Evolutionary conservation across 1,140 invertebrate species (phyloP), one percentile per base, ranked within the genome.

Genomic region (Colletes latitarsis): DNA sequence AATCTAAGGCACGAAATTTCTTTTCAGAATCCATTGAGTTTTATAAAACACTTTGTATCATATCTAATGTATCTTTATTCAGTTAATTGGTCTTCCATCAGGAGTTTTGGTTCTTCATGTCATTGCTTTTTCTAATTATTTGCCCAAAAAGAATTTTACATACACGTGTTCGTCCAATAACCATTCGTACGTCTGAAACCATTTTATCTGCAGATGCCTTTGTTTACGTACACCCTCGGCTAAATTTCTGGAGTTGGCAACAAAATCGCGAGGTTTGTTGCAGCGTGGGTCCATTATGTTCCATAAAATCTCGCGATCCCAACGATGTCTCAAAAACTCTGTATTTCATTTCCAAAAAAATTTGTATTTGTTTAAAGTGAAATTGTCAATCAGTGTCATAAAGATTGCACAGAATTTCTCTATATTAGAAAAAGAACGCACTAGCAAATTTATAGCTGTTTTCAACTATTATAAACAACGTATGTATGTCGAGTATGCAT

Each of bases 131-230:
- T 30, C 30, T 30, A 30, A 30, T 30, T 30, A 30, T 30, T 30
- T 2, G 2, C 30, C 30, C 30, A 30, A 30, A 30, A 30, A 30
- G 30, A 30, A 30, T 30, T 39, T 4, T 57, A 81, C 81, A n/a
- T 63, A 91, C 90, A 69, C 64, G 62, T 91, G 81, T 78, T 91
- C 89, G 0, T 88, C 81, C 62, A 88, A 69, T 12, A 90, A 75
- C 87, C 83, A 87, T 19, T 86, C 74, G 39, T 88, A 90, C 41
- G 77, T 74, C n/a, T 81, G 57, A 2, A 83, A 81, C 90, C 90
- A 91, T 57, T 83, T 83, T 15, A 86, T 78, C 69, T 81, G 85
- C 9, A 69, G 58, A 0, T 30, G n/a, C 62, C 86, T 84, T 9
- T 63, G 70, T 57, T 89, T 90, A 10, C 63, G 74, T 0, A 76